A percentile compares a stretch with the other conserved stretches of the same genome.
Evolutionary conservation across 2,888 invertebrate genomes (phyloP).

Genomic region (Melieria picta): DNA sequence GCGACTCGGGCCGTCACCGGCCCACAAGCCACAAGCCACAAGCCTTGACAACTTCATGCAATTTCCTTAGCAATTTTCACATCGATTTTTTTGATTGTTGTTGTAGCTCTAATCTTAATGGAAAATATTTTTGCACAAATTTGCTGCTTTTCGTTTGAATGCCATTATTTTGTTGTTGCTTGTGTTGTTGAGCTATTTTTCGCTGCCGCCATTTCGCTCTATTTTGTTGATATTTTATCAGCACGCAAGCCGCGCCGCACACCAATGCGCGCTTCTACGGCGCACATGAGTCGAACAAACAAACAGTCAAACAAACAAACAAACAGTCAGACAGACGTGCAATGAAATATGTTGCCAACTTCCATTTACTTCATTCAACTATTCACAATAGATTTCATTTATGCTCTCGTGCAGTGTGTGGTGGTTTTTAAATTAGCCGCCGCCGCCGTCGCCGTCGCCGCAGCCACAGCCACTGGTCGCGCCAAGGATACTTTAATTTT

Average conservation of each 20-base stretch:
- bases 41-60: too few relatives aligned
- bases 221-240: slow-evolving; percentile 14
- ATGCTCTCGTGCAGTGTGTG: background rate
- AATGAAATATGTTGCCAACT: slow-evolving; percentile 23
- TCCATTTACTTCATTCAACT: background rate
- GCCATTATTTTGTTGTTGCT: background rate
- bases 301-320: slow-evolving; percentile 14
- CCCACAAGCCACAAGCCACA: too few relatives aligned
- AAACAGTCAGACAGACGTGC: slow-evolving; percentile 13
- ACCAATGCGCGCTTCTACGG: background rate
- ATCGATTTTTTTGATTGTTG: slow-evolving; percentile 3
- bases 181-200: background rate
- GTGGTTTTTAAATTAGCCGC: slow-evolving; percentile 5
- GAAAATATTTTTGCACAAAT: slow-evolving; percentile 7
- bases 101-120: slow-evolving; percentile 8
- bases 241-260: slow-evolving; percentile 9
- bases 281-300: background rate
- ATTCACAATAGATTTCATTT: too few relatives aligned
- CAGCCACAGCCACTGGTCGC: too few relatives aligned
- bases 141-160: background rate
- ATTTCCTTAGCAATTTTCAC: too few relatives aligned
- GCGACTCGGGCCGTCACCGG: too few relatives aligned
- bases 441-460: background rate
- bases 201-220: background rate
- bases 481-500: too few relatives aligned